Evolutionary conservation across 2,888 invertebrate genomes (phyloP).

Genomic region (Agelastica alni): DNA sequence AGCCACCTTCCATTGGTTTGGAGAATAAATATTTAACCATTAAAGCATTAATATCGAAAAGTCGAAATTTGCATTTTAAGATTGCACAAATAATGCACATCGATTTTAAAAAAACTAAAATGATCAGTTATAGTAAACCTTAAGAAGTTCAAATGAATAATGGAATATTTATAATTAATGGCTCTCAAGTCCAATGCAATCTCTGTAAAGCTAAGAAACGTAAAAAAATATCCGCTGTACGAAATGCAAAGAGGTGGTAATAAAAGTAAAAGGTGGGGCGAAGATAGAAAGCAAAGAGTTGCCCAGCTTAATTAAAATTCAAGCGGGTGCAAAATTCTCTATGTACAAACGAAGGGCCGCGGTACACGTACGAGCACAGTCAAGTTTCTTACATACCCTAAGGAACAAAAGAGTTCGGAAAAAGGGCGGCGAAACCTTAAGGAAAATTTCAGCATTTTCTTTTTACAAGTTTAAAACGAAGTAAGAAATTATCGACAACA

Average conservation of each 20-base stretch:
- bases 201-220: constrained; percentile 9
- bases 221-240: constrained; percentile 14
- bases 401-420: constrained; percentile 37
- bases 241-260: constrained; percentile 19
- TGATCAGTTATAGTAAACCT: no score
- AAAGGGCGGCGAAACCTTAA: constrained; percentile 16
- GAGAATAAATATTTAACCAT: no score
- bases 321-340: constrained; percentile 51
- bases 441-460: no score
- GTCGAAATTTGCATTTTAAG: no score
- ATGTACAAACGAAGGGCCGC: constrained; percentile 51
- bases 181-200: constrained; percentile 6
- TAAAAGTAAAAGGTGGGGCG: constrained; percentile 18
- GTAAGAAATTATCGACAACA: no score
- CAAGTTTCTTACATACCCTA: constrained; percentile 53
- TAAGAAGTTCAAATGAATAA: background rate
- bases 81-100: no score
- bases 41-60: no score
- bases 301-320: constrained; percentile 55
- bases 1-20: no score
- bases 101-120: no score
- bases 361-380: constrained; percentile 58
- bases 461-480: no score
- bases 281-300: constrained; percentile 39
- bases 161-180: constrained; percentile 2